Conservation (phyloP, 2,113 vertebrate genomes). For the Hiodon alosoides region DNA sequence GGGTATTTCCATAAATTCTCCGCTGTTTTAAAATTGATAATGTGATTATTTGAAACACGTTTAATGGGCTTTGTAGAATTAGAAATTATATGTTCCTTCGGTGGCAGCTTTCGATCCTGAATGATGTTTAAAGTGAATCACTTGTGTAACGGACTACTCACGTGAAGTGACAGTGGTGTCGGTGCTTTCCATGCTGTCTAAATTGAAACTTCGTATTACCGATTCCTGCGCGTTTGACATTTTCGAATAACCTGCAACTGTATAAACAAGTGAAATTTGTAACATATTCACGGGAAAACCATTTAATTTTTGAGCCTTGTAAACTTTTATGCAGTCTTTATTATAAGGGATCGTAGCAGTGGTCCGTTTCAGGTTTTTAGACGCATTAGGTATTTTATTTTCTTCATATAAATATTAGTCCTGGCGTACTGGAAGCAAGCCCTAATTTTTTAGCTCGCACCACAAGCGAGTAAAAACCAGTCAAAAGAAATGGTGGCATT, state of each 20-base stretch:
- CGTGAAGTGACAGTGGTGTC: not conserved
- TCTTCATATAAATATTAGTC: no score
- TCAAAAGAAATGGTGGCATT: constrained; percentile 34
- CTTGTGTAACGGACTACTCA: not conserved
- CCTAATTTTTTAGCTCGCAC: no score
- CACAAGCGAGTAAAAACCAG: no score
- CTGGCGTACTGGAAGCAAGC: no score
- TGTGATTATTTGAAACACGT: constrained; percentile 4
- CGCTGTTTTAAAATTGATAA: constrained; percentile 11
- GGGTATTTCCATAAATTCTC: constrained; percentile 49
- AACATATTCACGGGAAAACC: no score
- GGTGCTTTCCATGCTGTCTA: not conserved
- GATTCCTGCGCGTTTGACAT: not conserved
- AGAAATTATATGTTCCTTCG: not conserved
- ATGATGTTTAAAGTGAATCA: not conserved
- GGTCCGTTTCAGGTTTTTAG: no score
- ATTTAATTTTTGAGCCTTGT: no score
- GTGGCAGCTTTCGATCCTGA: not conserved
- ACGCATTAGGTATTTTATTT: no score
- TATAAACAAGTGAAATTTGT: not conserved
- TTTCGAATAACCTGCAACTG: not conserved
- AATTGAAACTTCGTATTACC: constrained; percentile 24
- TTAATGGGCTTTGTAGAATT: not conserved
- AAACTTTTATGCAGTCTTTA: no score
- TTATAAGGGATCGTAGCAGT: no score